Conservation (phyloP, 2,113 vertebrate species). For the Sterna hirundo region DNA sequence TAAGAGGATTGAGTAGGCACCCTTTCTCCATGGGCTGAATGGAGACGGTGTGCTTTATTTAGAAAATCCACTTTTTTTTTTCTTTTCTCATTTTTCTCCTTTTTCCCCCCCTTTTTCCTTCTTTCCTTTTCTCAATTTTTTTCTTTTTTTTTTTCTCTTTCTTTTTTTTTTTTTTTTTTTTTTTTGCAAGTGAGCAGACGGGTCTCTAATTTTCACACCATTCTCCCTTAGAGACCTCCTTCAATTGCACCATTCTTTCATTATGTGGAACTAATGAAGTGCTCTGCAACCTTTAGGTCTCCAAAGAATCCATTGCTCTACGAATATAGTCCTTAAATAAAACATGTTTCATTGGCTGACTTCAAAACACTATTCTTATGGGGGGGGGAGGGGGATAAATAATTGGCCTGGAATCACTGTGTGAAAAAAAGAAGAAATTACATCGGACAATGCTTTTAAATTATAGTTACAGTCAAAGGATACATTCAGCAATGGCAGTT, state of each 20-base stretch:
- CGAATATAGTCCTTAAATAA: conserved; percentile 75
- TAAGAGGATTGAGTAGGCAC: conserved; percentile 71
- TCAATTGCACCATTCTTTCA: conserved; percentile 78
- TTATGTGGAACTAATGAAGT: conserved; percentile 82
- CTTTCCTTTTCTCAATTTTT: not conserved
- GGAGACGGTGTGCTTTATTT: conserved; percentile 65
- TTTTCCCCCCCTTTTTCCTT: not conserved
- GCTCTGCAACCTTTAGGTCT: conserved; percentile 70
- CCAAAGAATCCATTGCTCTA: conserved; percentile 68
- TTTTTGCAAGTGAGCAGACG: conserved; percentile 69
- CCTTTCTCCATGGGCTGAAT: conserved; percentile 66
- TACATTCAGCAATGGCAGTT: conserved; percentile 1
- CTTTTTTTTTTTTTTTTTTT: not conserved
- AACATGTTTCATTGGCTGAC: conserved; percentile 81
- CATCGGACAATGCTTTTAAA: not conserved
- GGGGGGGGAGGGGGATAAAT: conserved; percentile 40
- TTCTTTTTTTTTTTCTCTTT: not conserved
- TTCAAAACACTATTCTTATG: conserved; percentile 74
- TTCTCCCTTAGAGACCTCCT: conserved; percentile 72
- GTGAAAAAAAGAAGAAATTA: conserved; percentile 49
- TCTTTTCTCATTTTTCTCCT: not conserved
- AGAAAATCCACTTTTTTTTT: conserved; percentile 55
- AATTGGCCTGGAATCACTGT: conserved; percentile 41
- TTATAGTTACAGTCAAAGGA: conserved; percentile 51
- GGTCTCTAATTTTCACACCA: conserved; percentile 75